Percentiles rank a stretch among this genome's conserved stretches.
These are phyloP conservation scores for Myzus persicae DNA, from an alignment of 1,140 invertebrate species.

Conservation along the genomic window DNA sequence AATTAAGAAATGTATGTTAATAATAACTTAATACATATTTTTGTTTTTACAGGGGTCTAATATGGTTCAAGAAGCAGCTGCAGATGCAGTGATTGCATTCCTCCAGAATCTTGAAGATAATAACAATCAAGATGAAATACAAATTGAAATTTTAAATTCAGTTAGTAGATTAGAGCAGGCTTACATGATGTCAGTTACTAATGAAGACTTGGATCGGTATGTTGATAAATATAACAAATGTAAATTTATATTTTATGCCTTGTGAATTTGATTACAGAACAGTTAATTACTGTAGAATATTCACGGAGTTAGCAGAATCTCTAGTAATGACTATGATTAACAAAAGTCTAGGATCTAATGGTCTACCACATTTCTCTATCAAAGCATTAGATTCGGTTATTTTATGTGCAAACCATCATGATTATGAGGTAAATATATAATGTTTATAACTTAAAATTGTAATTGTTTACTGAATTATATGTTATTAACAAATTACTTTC, in stretches of 20 bases:
- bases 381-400: conserved; percentile 89
- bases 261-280: conserved; percentile 69
- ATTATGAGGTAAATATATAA: conserved; percentile 81
- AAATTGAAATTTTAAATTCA: conserved; percentile 81
- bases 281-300: conserved; percentile 92
- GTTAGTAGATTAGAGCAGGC: conserved; percentile 83
- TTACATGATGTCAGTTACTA: conserved; percentile 89
- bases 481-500: background rate
- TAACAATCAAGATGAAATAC: conserved; percentile 73
- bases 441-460: background rate
- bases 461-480: background rate
- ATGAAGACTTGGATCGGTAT: conserved; percentile 75
- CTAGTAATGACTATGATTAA: conserved; percentile 85
- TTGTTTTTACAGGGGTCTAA: conserved; percentile 4
- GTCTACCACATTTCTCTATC: conserved; percentile 78
- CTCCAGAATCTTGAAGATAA: conserved; percentile 81
- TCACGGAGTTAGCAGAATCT: conserved; percentile 92
- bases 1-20: background rate
- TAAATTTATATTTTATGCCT: background rate
- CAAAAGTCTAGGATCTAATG: conserved; percentile 64
- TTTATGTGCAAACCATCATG: conserved; percentile 93
- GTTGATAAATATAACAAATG: background rate
- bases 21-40: too few relatives aligned
- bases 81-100: conserved; percentile 89
- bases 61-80: conserved; percentile 84